Evolutionary conservation across 2,888 invertebrate genomes (phyloP).

Genomic region (Eupithecia vulgata): DNA sequence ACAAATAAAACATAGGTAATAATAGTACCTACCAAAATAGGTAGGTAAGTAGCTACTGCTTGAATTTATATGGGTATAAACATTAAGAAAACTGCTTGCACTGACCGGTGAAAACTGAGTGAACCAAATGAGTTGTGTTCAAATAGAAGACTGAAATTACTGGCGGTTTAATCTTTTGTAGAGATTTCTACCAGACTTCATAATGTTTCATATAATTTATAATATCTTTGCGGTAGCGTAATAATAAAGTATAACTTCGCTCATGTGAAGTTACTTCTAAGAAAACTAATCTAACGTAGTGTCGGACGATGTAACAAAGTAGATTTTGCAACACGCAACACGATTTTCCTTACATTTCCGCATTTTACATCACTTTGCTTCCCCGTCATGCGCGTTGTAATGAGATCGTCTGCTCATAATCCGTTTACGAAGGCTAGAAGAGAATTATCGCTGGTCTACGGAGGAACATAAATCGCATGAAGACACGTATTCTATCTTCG

Average conservation of each 20-base stretch:
- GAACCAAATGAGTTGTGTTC: background rate
- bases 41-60: background rate
- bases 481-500: constrained; percentile 67
- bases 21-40: background rate
- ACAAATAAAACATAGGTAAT: background rate
- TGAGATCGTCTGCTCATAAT: constrained; percentile 51
- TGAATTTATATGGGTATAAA: background rate
- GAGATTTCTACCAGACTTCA: background rate
- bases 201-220: background rate
- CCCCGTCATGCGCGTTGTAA: constrained; percentile 33
- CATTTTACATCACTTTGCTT: constrained; percentile 26
- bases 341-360: constrained; percentile 14
- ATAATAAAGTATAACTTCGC: constrained; percentile 4
- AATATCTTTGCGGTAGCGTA: background rate
- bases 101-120: background rate
- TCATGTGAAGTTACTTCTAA: background rate
- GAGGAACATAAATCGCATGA: constrained; percentile 63
- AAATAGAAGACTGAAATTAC: background rate
- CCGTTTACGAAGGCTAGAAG: constrained; percentile 52
- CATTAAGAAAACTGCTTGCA: background rate
- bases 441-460: constrained; percentile 61
- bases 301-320: constrained; percentile 2
- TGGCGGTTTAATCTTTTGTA: background rate
- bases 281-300: constrained; percentile 3
- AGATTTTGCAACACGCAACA: constrained; percentile 11